These are phyloP conservation scores for Branchinecta lynchi DNA, from an alignment of 1,140 invertebrate species.

Conservation along the genomic window DNA sequence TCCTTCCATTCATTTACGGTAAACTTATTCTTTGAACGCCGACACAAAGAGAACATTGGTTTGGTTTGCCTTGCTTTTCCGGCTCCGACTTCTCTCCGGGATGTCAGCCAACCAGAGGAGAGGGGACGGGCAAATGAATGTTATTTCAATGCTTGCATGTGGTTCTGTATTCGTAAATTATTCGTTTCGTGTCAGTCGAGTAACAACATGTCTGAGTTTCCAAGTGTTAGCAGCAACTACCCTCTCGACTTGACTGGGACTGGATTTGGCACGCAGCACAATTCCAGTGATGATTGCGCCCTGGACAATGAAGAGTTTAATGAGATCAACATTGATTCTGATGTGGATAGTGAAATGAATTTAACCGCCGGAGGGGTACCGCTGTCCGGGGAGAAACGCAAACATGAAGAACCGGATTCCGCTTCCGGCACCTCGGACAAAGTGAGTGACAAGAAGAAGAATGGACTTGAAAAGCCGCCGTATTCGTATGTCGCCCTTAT, in stretches of 20 bases:
- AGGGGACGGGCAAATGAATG: background rate
- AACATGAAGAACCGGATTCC: background rate
- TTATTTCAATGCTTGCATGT: background rate
- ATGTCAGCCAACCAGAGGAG: background rate
- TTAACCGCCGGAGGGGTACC: background rate
- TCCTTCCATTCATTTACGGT: background rate
- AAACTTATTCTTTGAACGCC: too few species aligned
- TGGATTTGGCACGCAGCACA: background rate
- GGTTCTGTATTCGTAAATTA: constrained; percentile 1
- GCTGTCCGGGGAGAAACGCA: background rate
- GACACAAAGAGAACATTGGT: background rate
- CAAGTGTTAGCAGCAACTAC: background rate
- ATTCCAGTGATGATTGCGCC: background rate
- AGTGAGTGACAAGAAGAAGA: constrained; percentile 24
- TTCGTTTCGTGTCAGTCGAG: background rate
- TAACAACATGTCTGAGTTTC: constrained; percentile 7
- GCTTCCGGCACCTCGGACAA: constrained; percentile 13
- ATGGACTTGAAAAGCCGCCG: constrained; percentile 68
- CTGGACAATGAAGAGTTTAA: background rate
- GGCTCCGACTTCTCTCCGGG: background rate
- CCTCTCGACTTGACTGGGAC: background rate
- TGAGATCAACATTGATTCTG: background rate
- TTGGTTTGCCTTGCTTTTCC: background rate
- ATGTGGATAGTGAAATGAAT: constrained; percentile 7
- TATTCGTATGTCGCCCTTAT: constrained; percentile 97